These are phyloP conservation scores for Neosalanx taihuensis DNA, from an alignment of 2,797 vertebrate genomes.

Conservation along the genomic window DNA sequence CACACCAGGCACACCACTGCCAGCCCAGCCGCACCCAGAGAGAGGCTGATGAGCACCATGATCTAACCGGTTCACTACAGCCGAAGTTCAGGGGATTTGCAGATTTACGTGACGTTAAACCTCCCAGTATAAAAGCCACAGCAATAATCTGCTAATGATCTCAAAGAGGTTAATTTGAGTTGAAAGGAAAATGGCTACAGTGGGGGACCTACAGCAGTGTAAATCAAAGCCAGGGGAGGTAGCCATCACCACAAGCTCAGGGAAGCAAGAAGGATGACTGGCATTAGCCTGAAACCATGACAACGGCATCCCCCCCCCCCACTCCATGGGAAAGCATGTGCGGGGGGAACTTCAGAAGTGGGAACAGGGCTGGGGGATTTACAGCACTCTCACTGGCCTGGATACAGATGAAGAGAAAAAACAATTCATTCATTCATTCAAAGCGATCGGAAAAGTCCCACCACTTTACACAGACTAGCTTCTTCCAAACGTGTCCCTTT, in stretches of 20 bases:
- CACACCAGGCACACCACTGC: slow-evolving; percentile 24
- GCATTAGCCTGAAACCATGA: slow-evolving; percentile 25
- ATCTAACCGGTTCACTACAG: neutral
- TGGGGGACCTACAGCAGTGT: slow-evolving; percentile 31
- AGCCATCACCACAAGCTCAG: slow-evolving; percentile 19
- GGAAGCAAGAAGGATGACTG: slow-evolving; percentile 38
- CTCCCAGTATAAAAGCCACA: slow-evolving; percentile 29
- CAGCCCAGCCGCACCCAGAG: neutral
- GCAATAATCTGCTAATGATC: slow-evolving; percentile 34
- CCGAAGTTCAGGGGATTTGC: neutral
- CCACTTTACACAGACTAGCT: slow-evolving; percentile 25
- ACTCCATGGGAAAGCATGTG: slow-evolving; percentile 25
- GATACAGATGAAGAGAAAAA: slow-evolving; percentile 29
- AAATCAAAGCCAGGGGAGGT: slow-evolving; percentile 35
- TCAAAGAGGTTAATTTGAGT: slow-evolving; percentile 32
- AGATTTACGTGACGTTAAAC: slow-evolving; percentile 21
- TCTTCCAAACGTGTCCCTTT: slow-evolving; percentile 3
- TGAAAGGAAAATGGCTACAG: slow-evolving; percentile 27
- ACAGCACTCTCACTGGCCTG: slow-evolving; percentile 14
- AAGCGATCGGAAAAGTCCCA: neutral
- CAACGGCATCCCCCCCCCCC: slow-evolving; percentile 25
- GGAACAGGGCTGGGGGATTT: slow-evolving; percentile 32
- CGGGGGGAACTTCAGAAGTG: slow-evolving; percentile 21
- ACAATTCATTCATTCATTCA: neutral
- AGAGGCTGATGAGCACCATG: neutral